Base-by-base conservation (phyloP, 2,797 vertebrate genomes). In the Spea hammondii region DNA sequence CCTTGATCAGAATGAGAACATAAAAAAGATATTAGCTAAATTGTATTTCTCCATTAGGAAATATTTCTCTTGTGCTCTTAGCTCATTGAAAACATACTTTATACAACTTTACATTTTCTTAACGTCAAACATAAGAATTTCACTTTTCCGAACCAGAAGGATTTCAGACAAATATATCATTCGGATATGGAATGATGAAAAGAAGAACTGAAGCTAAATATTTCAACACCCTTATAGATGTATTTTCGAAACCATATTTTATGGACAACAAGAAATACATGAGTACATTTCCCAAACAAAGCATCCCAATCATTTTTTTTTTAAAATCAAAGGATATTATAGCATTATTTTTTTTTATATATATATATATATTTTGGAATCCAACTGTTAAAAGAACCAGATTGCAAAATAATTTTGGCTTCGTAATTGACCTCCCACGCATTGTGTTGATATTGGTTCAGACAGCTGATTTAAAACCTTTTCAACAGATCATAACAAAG, bases 381-480 rank as follows among this genome's bases (percentile, higher is more conserved):
- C 10, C n/a, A 49, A 72, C 9, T 68, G 65, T 47, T 53, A 50
- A 49, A 49, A 8, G 53, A 67, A 54, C 48, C 7, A 59, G 10
- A 45, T 74, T 79, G 70, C 48, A 53, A 69, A 79, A 69, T 53
- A 12, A 14, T 47, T 64, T 51, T 79, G 78, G 78, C 78, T 62
- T n/a, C 17, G 12, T 12, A 17, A 48, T 51, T 69, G 4, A 64
- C 72, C 64, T 79, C 78, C 78, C 78, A 70, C 72, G 59, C 32
- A 4, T 74, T 64, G 54, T 68, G 65, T 74, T 60, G 62, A 67
- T 74, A n/a, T 5, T 57, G 5, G 55, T 79, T 44, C 11, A 44
- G 57, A 78, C 72, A 50, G 45, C 53, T 59, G 64, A 66, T 72
- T 65, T 78, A 50, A 73, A 79, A 68, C 72, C 51, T 57, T 49